Evolutionary conservation across 2,888 invertebrate genomes (phyloP).

Genomic region (Abrostola triplasia): DNA sequence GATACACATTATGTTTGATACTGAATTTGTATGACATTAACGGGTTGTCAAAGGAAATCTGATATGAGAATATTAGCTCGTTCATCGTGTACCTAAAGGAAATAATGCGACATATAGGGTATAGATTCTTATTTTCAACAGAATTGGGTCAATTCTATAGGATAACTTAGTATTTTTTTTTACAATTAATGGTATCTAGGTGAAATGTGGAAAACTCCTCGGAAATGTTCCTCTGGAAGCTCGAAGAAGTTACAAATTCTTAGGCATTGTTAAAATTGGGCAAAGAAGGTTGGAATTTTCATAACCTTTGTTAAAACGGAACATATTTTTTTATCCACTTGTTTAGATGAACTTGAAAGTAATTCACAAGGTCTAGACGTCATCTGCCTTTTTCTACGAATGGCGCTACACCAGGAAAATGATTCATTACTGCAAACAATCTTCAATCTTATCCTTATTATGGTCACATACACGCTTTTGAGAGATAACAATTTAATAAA

Average conservation of each 20-base stretch:
- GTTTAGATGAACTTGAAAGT: slow-evolving; percentile 33
- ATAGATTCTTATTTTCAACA: neutral
- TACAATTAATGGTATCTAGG: too few relatives aligned
- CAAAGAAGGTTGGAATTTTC: too few relatives aligned
- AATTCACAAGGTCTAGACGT: slow-evolving; percentile 32
- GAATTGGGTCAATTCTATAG: too few relatives aligned
- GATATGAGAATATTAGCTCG: neutral
- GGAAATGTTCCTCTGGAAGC: too few relatives aligned
- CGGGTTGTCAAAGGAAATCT: neutral
- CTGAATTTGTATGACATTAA: slow-evolving; percentile 10
- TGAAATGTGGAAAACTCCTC: too few relatives aligned
- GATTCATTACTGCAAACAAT: slow-evolving; percentile 32
- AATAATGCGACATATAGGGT: neutral
- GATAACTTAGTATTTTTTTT: too few relatives aligned
- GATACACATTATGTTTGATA: slow-evolving; percentile 10
- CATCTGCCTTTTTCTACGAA: slow-evolving; percentile 33
- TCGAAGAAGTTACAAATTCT: too few relatives aligned
- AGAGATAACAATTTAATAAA: too few relatives aligned
- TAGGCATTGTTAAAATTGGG: too few relatives aligned
- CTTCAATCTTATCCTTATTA: too few relatives aligned
- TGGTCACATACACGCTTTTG: too few relatives aligned
- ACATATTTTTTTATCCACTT: slow-evolving; percentile 24
- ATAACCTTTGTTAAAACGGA: too few relatives aligned
- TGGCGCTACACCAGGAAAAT: slow-evolving; percentile 30
- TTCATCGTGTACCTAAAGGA: neutral